Evolutionary conservation across 30 jellyfish, hydroid and myxozoan genomes (phyloP), one percentile per base, ranked within the genome.

Genomic region (Cassiopea xamachana): DNA sequence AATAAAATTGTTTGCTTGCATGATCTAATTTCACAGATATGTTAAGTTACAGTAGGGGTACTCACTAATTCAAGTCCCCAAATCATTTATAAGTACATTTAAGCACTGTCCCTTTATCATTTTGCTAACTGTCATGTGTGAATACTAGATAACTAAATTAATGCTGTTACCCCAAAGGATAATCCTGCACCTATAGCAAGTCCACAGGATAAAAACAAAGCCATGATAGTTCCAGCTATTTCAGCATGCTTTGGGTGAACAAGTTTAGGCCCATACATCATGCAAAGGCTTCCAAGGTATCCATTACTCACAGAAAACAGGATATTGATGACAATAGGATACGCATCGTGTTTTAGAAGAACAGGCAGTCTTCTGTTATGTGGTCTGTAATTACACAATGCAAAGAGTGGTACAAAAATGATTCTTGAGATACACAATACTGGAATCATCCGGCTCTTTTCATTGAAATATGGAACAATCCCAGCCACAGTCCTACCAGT

Each of bases 241-340:
- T 96, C 99, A 2, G 98, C 94, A 90, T 96, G 84, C 81, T 89
- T 97, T 13, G 89, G 90, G n/a, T 74, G 51, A 43, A 96, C 99
- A 17, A 89, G 85, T 74, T 86, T 96, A 1, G 99, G 99, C 19
- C 98, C 99, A 87, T 84, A 96, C 99, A 96, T 96, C 99, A 96
- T 96, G 75, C 98, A 89, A 64, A 96, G 94, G 76, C 99, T 96
- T 19, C 99, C 98, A 45, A 96, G 83, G 58, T 96, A 96, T 45
- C 99, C 99, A 80, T 96, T 96, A 50, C 96, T 51, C 16, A 88
- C 15, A 15, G 97, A 89, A 90, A 96, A 96, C 7, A 96, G 60
- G 43, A 71, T 49, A 64, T 73, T 96, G 49, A 96, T 46, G 48
- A 92, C 80, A 80, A 96, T 83, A 6, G 99, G 99, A 80, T 91